phyloP scores from a whole-genome alignment of 1,140 invertebrate species.

The Euglossa dilemma region DNA sequence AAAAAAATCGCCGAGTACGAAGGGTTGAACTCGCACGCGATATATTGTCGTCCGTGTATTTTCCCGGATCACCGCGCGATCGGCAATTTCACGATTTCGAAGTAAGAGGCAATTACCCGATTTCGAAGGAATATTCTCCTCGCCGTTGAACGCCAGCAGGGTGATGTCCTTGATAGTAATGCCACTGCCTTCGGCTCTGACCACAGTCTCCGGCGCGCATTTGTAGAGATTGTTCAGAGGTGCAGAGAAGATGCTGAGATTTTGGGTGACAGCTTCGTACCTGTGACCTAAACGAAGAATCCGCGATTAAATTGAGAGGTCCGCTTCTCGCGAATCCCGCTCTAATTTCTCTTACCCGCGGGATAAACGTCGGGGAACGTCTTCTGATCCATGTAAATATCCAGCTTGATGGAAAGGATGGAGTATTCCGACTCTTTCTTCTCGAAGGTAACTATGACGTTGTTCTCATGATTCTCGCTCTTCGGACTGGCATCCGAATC shows the following conservation, averaged over 20 bases:
- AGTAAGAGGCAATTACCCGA: too few relatives aligned
- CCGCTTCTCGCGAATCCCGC: too few relatives aligned
- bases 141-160: slow-evolving; percentile 61
- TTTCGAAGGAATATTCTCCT: not conserved
- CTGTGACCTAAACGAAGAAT: not conserved
- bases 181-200: not conserved
- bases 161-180: slow-evolving; percentile 33
- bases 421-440: not conserved
- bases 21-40: too few relatives aligned
- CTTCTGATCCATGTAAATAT: not conserved
- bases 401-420: not conserved
- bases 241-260: not conserved
- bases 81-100: slow-evolving; percentile 17
- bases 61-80: too few relatives aligned
- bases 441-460: not conserved
- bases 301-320: not conserved
- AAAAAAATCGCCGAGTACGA: too few relatives aligned
- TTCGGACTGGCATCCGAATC: not conserved
- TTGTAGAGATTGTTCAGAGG: not conserved
- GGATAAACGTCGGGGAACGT: not conserved
- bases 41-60: too few relatives aligned
- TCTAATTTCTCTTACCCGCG: not conserved
- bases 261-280: rapidly evolving
- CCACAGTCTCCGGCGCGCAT: not conserved
- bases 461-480: not conserved